Conservation (phyloP, 2,113 vertebrate genomes). For the Euleptes europaea region DNA sequence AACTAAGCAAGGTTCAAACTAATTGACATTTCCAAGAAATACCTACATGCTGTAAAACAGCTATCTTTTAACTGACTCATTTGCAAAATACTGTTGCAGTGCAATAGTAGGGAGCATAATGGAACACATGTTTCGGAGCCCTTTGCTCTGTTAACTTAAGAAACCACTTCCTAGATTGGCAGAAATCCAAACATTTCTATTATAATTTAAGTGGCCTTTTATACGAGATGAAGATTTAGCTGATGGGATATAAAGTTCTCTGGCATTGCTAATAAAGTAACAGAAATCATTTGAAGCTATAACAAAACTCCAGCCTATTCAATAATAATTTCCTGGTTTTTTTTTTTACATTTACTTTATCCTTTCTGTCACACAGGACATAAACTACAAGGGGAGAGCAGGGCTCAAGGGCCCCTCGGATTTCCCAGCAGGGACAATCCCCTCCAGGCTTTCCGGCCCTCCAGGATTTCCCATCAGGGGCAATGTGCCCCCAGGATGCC, state of each 20-base stretch:
- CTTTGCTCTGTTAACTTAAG: neutral
- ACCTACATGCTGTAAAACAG: neutral
- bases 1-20: neutral
- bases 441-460: no score
- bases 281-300: neutral
- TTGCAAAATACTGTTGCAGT: neutral
- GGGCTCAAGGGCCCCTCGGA: no score
- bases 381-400: no score
- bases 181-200: neutral
- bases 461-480: no score
- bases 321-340: neutral
- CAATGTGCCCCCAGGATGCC: no score
- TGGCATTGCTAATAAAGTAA: neutral
- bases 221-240: neutral
- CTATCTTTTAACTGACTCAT: neutral
- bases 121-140: neutral
- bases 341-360: neutral
- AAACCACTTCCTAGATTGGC: slow-evolving; percentile 6
- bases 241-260: neutral
- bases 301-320: neutral
- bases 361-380: neutral
- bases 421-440: no score
- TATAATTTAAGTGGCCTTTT: neutral
- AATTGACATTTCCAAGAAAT: neutral
- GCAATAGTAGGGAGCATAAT: neutral